A percentile compares a stretch with the other conserved stretches of the same genome.
Evolutionary conservation across 2,888 invertebrate genomes (phyloP).

Genomic region (Cantharis rustica): DNA sequence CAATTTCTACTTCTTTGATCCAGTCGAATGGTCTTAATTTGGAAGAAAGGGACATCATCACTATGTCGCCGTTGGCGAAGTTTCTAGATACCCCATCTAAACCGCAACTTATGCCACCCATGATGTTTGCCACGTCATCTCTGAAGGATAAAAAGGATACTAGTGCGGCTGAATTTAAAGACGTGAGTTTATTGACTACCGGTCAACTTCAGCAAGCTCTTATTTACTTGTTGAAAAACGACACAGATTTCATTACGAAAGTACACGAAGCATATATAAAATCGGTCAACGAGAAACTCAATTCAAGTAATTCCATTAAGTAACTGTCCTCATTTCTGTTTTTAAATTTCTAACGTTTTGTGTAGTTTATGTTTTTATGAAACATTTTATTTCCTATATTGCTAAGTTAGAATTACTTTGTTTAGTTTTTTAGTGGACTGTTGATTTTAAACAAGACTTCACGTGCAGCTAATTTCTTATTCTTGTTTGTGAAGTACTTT

Average conservation of each 20-base stretch:
- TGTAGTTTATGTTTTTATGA: not conserved
- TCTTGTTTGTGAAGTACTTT: not conserved
- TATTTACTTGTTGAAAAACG: constrained; percentile 83
- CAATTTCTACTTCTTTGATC: constrained; percentile 42
- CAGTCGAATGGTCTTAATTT: constrained; percentile 37
- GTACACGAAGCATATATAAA: constrained; percentile 92
- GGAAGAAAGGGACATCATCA: constrained; percentile 35
- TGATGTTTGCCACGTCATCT: constrained; percentile 74
- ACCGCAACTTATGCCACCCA: constrained; percentile 83
- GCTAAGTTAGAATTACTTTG: not conserved
- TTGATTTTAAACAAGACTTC: not conserved
- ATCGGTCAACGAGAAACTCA: constrained; percentile 69
- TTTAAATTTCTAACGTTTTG: not conserved
- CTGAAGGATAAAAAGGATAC: constrained; percentile 35
- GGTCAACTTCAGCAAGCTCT: constrained; percentile 90
- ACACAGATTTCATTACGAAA: constrained; percentile 85
- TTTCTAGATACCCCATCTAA: constrained; percentile 63
- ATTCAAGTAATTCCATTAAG: constrained; percentile 17
- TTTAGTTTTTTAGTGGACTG: not conserved
- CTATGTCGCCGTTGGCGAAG: constrained; percentile 61
- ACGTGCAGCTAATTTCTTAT: not conserved
- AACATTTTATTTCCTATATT: not conserved
- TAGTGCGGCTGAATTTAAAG: constrained; percentile 34
- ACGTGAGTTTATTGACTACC: constrained; percentile 78
- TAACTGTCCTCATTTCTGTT: constrained; percentile 5